A percentile compares a stretch with the other conserved stretches of the same genome.
These are phyloP conservation scores for Lasioglossum zephyrum DNA, from an alignment of 2,888 invertebrate genomes.

Conservation along the genomic window DNA sequence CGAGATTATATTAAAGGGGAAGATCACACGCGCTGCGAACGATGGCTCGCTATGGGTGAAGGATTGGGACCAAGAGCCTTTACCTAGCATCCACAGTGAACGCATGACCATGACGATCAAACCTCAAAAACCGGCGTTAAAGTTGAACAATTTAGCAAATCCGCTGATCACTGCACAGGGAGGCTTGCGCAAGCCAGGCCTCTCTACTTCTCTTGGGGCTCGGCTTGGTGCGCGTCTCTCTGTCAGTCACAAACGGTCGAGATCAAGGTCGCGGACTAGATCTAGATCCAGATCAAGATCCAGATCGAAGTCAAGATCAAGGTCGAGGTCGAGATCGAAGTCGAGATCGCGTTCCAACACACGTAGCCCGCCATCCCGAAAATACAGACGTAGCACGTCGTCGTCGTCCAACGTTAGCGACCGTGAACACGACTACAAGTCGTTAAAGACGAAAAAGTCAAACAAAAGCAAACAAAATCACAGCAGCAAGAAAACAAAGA, in stretches of 20 bases:
- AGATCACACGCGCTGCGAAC: slow-evolving; percentile 95
- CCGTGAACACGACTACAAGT: slow-evolving; percentile 80
- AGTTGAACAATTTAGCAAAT: slow-evolving; percentile 71
- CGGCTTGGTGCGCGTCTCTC: slow-evolving; percentile 86
- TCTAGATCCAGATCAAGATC: slow-evolving; percentile 79
- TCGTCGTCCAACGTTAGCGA: slow-evolving; percentile 80
- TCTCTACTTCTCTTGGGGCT: slow-evolving; percentile 87
- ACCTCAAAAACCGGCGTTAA: slow-evolving; percentile 85
- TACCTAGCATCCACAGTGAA: slow-evolving; percentile 94
- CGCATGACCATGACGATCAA: slow-evolving; percentile 89
- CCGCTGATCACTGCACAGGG: slow-evolving; percentile 73
- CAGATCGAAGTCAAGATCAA: slow-evolving; percentile 69
- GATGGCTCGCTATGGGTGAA: slow-evolving; percentile 94
- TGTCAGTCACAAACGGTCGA: slow-evolving; percentile 77
- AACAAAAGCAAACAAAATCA: slow-evolving; percentile 78
- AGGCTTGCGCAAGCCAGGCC: slow-evolving; percentile 83
- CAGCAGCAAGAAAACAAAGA: slow-evolving; percentile 86
- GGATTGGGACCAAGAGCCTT: slow-evolving; percentile 97
- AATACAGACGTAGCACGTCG: slow-evolving; percentile 81
- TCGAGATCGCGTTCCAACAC: slow-evolving; percentile 83
- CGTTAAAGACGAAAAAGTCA: slow-evolving; percentile 77
- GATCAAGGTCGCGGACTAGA: slow-evolving; percentile 78
- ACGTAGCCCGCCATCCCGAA: slow-evolving; percentile 80
- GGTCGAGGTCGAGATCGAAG: slow-evolving; percentile 80
- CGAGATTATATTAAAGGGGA: slow-evolving; percentile 96